phyloP scores from a whole-genome alignment of 2,888 invertebrate species.

The Monochamus alternatus region DNA sequence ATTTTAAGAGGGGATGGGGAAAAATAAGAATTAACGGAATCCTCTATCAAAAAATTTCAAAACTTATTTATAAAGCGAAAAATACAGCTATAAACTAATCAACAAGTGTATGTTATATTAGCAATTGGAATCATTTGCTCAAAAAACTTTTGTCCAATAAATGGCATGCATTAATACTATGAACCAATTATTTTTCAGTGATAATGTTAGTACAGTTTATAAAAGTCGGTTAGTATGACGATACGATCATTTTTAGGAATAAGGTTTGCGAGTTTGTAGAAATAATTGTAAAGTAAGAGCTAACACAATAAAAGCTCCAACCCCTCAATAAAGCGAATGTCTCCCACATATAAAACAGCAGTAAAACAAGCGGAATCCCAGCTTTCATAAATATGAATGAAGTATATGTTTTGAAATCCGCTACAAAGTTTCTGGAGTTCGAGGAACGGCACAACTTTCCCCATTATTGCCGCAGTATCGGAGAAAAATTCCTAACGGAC shows the following conservation, averaged over 20 bases:
- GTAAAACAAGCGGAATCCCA: slow-evolving; percentile 1
- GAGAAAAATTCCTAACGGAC: background rate
- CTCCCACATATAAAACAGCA: background rate
- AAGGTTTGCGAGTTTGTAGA: background rate
- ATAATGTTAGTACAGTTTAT: background rate
- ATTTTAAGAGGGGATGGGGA: too few species aligned
- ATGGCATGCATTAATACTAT: too few species aligned
- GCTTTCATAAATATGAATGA: slow-evolving; percentile 12
- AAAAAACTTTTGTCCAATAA: too few species aligned
- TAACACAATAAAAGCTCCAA: slow-evolving; percentile 1
- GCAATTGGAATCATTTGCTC: too few species aligned
- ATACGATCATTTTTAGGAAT: background rate
- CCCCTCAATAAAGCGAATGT: background rate
- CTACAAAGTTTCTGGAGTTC: background rate
- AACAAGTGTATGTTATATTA: too few species aligned
- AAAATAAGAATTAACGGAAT: too few species aligned
- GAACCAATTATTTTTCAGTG: too few species aligned
- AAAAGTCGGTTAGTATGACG: background rate
- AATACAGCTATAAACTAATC: too few species aligned
- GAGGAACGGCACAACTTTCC: background rate
- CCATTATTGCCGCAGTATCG: slow-evolving; percentile 1
- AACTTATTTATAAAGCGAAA: too few species aligned
- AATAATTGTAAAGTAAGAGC: slow-evolving; percentile 3
- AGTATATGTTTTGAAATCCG: slow-evolving; percentile 11
- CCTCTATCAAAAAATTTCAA: too few species aligned